A percentile compares a stretch with the other conserved stretches of the same genome.
These are phyloP conservation scores for Porites rus DNA, from an alignment of 92 coral and sea anemone genomes.

Conservation along the genomic window DNA sequence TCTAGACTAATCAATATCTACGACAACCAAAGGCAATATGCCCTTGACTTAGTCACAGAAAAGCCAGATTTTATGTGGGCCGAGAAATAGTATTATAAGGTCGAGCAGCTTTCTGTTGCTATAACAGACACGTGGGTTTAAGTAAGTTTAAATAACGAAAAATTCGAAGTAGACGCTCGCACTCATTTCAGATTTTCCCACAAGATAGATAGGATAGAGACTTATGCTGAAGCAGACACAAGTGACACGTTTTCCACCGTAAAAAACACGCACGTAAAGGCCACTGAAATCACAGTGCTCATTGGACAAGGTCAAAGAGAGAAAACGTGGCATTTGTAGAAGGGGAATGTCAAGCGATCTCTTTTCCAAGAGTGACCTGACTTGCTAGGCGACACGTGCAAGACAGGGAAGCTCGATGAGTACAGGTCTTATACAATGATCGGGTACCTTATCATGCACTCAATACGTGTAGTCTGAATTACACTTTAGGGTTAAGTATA, in stretches of 20 bases:
- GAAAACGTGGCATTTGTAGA: constrained; percentile 28
- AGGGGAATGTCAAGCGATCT: constrained; percentile 5
- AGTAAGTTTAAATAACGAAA: constrained; percentile 9
- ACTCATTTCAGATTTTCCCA: constrained; percentile 16
- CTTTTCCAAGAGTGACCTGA: constrained; percentile 9
- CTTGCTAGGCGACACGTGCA: constrained; percentile 33
- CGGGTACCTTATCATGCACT: background rate
- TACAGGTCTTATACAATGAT: no score
- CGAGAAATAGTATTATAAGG: constrained; percentile 15
- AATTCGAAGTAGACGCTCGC: constrained; percentile 2
- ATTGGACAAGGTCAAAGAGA: constrained; percentile 15
- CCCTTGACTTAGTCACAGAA: background rate
- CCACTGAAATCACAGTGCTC: background rate
- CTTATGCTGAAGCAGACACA: background rate
- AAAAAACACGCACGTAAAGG: background rate
- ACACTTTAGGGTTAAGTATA: background rate
- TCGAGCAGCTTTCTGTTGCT: constrained; percentile 37
- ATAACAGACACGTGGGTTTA: constrained; percentile 46
- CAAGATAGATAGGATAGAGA: background rate
- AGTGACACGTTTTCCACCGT: background rate
- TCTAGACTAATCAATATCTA: background rate
- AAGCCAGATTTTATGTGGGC: constrained; percentile 1
- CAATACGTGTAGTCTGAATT: background rate
- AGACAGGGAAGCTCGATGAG: no score
- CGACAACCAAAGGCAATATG: background rate